Conservation (phyloP, 2,797 vertebrate species). For the Sebastes paucispinis region DNA sequence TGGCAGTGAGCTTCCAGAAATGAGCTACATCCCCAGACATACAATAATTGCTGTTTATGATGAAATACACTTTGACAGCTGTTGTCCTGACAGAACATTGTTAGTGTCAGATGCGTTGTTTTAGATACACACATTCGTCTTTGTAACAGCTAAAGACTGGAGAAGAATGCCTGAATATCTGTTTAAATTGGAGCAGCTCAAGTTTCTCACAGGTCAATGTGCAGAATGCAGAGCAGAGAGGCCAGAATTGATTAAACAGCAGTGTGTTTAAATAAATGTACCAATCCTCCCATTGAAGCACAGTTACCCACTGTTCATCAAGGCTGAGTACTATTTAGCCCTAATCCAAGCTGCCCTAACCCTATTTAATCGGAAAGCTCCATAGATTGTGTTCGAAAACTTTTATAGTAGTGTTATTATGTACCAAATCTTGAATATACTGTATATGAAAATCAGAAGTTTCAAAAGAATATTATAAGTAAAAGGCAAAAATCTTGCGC, state of each 20-base stretch:
- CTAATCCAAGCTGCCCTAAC: background rate
- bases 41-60: background rate
- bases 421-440: background rate
- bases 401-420: too few relatives aligned
- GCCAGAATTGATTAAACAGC: background rate
- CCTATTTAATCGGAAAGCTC: background rate
- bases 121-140: background rate
- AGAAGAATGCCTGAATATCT: background rate
- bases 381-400: background rate
- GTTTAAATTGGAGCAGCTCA: background rate
- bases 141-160: background rate
- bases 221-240: background rate
- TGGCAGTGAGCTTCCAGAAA: background rate
- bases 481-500: background rate
- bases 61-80: slow-evolving; percentile 14
- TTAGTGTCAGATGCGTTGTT: background rate
- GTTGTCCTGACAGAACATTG: background rate
- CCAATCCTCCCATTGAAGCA: background rate
- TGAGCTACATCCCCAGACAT: background rate
- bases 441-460: background rate
- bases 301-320: background rate
- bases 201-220: background rate
- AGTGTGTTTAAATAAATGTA: background rate
- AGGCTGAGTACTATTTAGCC: background rate
- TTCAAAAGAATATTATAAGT: background rate